Evolutionary conservation across 2,113 vertebrate species (phyloP), one percentile per base, ranked within the genome.

Genomic region (mouse (Mus musculus)): DNA sequence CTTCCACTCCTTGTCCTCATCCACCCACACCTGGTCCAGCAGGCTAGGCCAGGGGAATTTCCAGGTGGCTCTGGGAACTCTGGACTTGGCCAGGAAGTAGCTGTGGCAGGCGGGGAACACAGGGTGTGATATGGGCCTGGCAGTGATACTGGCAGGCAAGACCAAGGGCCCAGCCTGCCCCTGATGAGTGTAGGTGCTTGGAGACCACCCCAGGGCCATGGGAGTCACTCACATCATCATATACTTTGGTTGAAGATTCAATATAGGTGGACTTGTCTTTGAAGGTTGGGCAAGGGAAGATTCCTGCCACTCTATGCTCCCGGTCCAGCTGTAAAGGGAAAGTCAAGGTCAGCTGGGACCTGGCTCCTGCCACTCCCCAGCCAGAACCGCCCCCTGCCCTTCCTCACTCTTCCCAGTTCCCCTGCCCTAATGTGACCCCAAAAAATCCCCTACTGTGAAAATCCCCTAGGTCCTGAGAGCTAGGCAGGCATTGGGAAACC

Each of bases 251-350:
- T 11, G 99, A 99, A 49, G 99, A 99, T 98, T 99, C 93, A 0
- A 99, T 96, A 26, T 99, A 99, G 3, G 99, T 99, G 1, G 99
- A 99, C 95, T 99, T 99, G 98, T 99, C 99, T 95, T 98, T 99
- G 97, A 99, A 99, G 22, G 98, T 98, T 0, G 99, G 80, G 87
- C 99, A 98, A 49, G 99, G 99, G 9, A 99, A 16, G 36, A 99
- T 46, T 10, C 99, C 99, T 0, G 97, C 98, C 1, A 99, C 98
- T 98, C 98, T 99, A 98, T 99, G 99, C 95, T 99, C 99, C 84
- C 99, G 99, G 98, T 99, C 99, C 98, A 99, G 98, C 99, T 99
- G 95, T 30, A 14, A 95, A 39, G 73, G 61, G 71, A 2, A 28
- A 19, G 54, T 28, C 33, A 1, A 1, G 30, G 71, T 93, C 80